phyloP scores from a whole-genome alignment of 2,113 vertebrate species.

The Hippocampus abdominalis region DNA sequence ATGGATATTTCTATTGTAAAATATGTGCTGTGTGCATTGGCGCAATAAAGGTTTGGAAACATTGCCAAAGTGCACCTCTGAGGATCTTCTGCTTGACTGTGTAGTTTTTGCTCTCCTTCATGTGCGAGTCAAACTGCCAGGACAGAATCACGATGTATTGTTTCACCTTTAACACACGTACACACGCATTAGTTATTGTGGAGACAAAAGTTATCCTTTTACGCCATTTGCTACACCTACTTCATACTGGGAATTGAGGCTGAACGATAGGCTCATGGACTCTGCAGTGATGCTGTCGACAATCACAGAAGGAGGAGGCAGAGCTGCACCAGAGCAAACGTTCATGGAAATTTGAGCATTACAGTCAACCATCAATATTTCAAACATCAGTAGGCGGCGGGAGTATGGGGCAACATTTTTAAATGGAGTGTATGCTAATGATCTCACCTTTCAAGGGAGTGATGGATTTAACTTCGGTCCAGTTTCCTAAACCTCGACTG shows the following conservation, averaged over 20 bases:
- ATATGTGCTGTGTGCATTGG: background rate
- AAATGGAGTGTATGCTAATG: background rate
- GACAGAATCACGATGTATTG: conserved; percentile 83
- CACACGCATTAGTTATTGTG: background rate
- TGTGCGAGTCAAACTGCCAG: conserved; percentile 89
- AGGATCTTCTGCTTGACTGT: conserved; percentile 70
- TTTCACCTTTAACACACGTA: conserved; percentile 70
- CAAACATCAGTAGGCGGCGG: conserved; percentile 24
- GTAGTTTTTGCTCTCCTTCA: conserved; percentile 84
- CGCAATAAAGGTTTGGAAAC: background rate
- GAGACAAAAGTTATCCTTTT: background rate
- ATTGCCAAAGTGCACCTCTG: conserved; percentile 70
- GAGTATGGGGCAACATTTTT: background rate
- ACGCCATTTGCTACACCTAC: conserved; percentile 56
- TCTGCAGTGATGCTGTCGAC: conserved; percentile 72
- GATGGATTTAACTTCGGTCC: conserved; percentile 88
- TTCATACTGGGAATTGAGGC: conserved; percentile 75
- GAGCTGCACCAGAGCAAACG: conserved; percentile 66
- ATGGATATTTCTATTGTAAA: background rate
- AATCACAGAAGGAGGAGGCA: conserved; percentile 82
- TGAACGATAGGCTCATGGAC: conserved; percentile 82
- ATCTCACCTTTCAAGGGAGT: conserved; percentile 81
- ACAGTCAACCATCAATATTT: background rate
- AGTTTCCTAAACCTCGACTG: conserved; percentile 89
- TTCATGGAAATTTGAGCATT: background rate